Evolutionary conservation across 2,797 vertebrate species (phyloP), one percentile per base, ranked within the genome.

Genomic region (Sebastolobus altivelis): DNA sequence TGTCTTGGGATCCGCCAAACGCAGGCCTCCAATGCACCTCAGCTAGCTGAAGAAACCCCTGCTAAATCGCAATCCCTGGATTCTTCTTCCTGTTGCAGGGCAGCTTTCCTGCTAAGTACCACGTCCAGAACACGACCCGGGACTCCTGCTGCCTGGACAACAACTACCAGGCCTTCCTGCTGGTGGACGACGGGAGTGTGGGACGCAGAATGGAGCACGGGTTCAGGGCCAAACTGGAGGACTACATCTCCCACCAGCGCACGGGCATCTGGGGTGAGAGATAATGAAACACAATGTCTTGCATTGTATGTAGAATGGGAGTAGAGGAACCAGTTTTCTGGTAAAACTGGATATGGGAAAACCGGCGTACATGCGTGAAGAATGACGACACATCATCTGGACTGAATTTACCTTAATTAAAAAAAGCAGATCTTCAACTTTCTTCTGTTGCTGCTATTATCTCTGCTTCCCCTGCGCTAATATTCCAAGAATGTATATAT

Each of bases 161-260:
- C 86, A 98, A 97, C 92, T 97, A 97, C 88, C 96, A 97, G 18
- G 96, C 96, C 35, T 98, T 98, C 90, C 93, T 98, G 33, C 90
- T 98, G 79, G 97, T 97, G 90, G 97, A 98, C 0, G 96, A 98
- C 3, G 97, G 97, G 3, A 97, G 94, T 1, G 91, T 92, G 3
- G 95, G 95, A 25, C 93, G 89, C 55, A 79, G 88, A 79, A 96
- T 95, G 0, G 97, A 97, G 82, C 93, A 84, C 0, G 78, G 85
- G 20, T 97, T 98, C 87, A 96, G 96, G 87, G 93, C 96, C 78
- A 94, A 90, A 43, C 92, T 98, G 14, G 97, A 98, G 85, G 91
- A 96, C 78, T 94, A 95, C 82, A 96, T 98, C 55, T 96, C 97
- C 25, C 94, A 95, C 38, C 97, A 97, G 91, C 97, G 95, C 86